A percentile compares a stretch with the other conserved stretches of the same genome.
phyloP scores from a whole-genome alignment of 2,797 vertebrate species.

The Neosilurus hyrtlii region DNA sequence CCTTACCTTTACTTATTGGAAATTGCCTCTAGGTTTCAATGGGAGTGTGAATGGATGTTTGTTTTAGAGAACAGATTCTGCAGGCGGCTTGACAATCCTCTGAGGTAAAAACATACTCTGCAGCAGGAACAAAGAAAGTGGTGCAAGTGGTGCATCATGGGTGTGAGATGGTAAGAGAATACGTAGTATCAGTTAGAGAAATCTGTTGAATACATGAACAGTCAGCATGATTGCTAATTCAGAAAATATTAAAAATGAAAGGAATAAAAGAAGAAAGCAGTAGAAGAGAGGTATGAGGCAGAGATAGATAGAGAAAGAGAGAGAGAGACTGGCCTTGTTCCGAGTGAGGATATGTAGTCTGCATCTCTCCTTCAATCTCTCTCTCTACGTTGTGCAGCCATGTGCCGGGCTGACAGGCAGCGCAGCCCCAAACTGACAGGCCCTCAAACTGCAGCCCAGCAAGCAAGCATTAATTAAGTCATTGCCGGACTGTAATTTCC shows the following conservation, averaged over 20 bases:
- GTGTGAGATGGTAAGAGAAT: no score
- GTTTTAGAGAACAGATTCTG: no score
- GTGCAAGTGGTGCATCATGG: no score
- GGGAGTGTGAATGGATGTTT: no score
- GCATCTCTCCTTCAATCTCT: slow-evolving; percentile 73
- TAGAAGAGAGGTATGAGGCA: slow-evolving; percentile 48
- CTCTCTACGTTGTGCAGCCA: slow-evolving; percentile 64
- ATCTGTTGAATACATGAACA: background rate
- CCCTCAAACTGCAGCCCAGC: slow-evolving; percentile 90
- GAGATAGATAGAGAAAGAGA: slow-evolving; percentile 42
- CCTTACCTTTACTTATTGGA: no score
- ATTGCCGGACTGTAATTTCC: slow-evolving; percentile 99
- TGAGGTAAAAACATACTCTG: no score
- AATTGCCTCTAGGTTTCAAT: no score
- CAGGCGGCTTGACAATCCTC: no score
- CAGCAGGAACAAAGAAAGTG: no score
- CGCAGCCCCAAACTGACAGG: slow-evolving; percentile 94
- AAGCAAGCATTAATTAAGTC: slow-evolving; percentile 99
- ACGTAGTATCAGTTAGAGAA: background rate
- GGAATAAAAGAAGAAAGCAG: slow-evolving; percentile 25
- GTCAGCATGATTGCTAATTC: background rate
- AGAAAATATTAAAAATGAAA: background rate
- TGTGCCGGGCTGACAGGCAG: slow-evolving; percentile 85
- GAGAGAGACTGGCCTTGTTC: slow-evolving; percentile 63
- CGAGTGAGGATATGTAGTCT: slow-evolving; percentile 66